Evolutionary conservation across 2,888 invertebrate genomes (phyloP).

Genomic region (Pyrrhosoma nymphula): DNA sequence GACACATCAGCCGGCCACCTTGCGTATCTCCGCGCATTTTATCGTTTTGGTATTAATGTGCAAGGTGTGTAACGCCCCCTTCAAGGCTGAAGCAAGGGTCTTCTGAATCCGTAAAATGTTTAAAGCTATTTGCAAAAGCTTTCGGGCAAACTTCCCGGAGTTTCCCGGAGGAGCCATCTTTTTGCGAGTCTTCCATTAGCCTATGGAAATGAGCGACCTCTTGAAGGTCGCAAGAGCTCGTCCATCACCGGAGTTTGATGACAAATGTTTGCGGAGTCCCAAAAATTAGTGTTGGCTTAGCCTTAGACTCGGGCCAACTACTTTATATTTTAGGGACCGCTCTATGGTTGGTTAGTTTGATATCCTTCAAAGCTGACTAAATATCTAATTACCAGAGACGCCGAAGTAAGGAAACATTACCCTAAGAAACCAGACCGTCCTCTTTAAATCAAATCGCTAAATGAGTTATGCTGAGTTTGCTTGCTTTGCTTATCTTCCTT

Average conservation of each 20-base stretch:
- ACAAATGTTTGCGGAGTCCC: slow-evolving; percentile 24
- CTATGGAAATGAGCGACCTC: slow-evolving; percentile 31
- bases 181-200: slow-evolving; percentile 13
- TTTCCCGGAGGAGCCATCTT: background rate
- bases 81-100: background rate
- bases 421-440: background rate
- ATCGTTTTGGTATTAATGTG: background rate
- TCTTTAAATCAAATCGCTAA: background rate
- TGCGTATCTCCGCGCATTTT: background rate
- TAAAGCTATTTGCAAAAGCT: background rate
- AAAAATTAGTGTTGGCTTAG: background rate
- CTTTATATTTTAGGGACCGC: background rate
- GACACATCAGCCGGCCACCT: background rate
- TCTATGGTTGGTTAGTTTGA: background rate
- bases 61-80: background rate
- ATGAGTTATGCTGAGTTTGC: slow-evolving; percentile 1
- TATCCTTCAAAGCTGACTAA: background rate
- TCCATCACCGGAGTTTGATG: slow-evolving; percentile 22
- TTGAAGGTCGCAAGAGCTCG: slow-evolving; percentile 24
- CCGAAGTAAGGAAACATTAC: background rate
- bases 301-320: background rate
- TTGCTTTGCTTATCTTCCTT: background rate
- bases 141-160: background rate
- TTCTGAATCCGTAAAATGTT: background rate
- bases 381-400: background rate